Base-by-base conservation (phyloP, 2,797 vertebrate species). In the Enteromius paludinosus region DNA sequence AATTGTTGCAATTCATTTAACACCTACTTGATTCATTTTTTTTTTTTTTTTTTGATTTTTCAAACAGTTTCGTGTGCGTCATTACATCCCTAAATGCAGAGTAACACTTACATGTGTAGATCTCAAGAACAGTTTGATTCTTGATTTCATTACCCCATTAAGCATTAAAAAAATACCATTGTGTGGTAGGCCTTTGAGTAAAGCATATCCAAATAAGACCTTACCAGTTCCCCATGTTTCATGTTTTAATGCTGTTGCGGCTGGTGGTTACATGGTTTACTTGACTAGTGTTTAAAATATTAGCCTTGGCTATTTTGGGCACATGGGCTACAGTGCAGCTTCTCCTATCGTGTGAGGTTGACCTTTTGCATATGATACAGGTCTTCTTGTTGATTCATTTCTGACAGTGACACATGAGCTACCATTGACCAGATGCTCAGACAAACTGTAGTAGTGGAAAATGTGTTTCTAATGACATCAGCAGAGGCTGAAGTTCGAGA, bases 231-330 rank as follows among this genome's bases (percentile, higher is more conserved):
- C 25, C 17, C 33, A 59, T 83, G 47, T 70, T 45, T 69, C 35
- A 14, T 8, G 28, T 79, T 35, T 62, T n/a, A 43, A 30, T 74
- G 33, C 23, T 70, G 78, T 80, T 71, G 59, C 66, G 33, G 43
- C 25, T 28, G 23, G 61, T 35, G 54, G 30, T 45, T 66, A 33
- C 25, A 9, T 49, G 59, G 25, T 54, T 56, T 71, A 38, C 35
- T 38, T 56, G 8, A 79, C 73, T 84, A 72, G 45, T 70, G 56
- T 88, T 56, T 85, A 79, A 83, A 59, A 52, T 71, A 30, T 56
- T 76, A 69, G 15, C 62, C 72, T 6, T 54, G 59, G 77, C 79
- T 90, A 85, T 90, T 89, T 82, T 84, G 25, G 64, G 71, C 20
- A 52, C 30, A 62, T 70, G 33, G 35, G 62, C 79, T 59, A 66